Evolutionary conservation across 2,888 invertebrate genomes (phyloP).

Genomic region (Trissolcus brochymenae): DNA sequence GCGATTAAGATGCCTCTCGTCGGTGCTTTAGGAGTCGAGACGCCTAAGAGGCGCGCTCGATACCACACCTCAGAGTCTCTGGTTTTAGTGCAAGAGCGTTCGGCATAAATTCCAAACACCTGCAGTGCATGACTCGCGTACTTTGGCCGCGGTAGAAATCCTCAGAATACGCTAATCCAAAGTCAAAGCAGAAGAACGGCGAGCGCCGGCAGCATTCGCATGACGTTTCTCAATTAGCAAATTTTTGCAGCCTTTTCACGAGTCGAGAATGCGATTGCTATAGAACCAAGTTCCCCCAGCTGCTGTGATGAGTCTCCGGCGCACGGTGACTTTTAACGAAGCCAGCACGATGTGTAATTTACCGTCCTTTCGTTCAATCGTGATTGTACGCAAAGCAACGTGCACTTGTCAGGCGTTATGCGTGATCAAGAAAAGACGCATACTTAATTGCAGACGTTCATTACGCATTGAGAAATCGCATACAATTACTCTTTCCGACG

Average conservation of each 20-base stretch:
- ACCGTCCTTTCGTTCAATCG: constrained; percentile 39
- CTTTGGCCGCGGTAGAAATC: constrained; percentile 28
- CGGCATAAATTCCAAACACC: constrained; percentile 52
- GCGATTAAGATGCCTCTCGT: constrained; percentile 68
- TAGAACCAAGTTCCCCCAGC: constrained; percentile 21
- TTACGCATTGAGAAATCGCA: constrained; percentile 35
- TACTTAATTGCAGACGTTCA: constrained; percentile 46
- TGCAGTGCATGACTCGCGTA: constrained; percentile 54
- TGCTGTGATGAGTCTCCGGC: constrained; percentile 19
- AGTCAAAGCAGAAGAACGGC: constrained; percentile 23
- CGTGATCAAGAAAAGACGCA: constrained; percentile 46
- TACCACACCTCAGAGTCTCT: constrained; percentile 50
- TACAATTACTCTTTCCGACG: constrained; percentile 21
- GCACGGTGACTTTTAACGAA: constrained; percentile 34
- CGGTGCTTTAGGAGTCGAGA: constrained; percentile 50
- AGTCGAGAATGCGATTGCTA: constrained; percentile 12
- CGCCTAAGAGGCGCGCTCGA: constrained; percentile 46
- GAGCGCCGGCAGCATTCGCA: constrained; percentile 45
- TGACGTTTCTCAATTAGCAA: constrained; percentile 49
- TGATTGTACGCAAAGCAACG: constrained; percentile 48
- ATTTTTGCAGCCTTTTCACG: constrained; percentile 42
- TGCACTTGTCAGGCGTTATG: constrained; percentile 44
- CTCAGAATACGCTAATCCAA: constrained; percentile 13
- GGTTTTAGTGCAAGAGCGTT: constrained; percentile 31
- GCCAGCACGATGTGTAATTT: constrained; percentile 48